Evolutionary conservation across 2,888 invertebrate species (phyloP).

Genomic region (Alsophila aescularia): DNA sequence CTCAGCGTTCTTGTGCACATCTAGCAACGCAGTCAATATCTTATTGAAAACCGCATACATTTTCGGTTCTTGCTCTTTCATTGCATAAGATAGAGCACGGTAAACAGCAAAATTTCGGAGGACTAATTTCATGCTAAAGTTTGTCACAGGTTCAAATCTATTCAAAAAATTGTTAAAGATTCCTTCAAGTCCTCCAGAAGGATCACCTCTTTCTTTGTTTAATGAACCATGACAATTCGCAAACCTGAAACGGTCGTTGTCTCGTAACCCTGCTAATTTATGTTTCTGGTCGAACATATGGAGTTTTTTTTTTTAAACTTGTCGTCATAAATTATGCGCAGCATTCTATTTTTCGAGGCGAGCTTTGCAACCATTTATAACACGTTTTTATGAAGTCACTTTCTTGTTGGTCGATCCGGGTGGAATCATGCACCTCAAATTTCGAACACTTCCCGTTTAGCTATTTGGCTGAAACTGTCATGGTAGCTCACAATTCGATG

Average conservation of each 20-base stretch:
- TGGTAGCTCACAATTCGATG: too few species aligned
- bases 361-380: constrained; percentile 53
- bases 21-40: constrained; percentile 19
- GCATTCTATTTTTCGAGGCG: constrained; percentile 37
- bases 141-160: constrained; percentile 39
- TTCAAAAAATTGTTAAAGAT: constrained; percentile 46
- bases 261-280: constrained; percentile 35
- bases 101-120: constrained; percentile 45
- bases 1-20: constrained; percentile 23
- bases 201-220: constrained; percentile 49
- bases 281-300: constrained; percentile 47
- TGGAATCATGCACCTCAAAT: too few species aligned
- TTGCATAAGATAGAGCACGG: constrained; percentile 48
- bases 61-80: constrained; percentile 47
- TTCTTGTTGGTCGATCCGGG: too few species aligned
- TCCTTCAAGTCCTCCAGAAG: constrained; percentile 53
- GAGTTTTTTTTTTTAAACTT: constrained; percentile 48
- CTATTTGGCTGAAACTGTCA: too few species aligned
- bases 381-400: too few species aligned
- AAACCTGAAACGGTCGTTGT: constrained; percentile 42
- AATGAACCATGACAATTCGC: constrained; percentile 50
- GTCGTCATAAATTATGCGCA: constrained; percentile 30
- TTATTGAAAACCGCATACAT: not conserved
- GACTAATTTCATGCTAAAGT: constrained; percentile 42
- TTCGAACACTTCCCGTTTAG: too few species aligned